phyloP scores from a whole-genome alignment of 2,888 invertebrate genomes.

The Aquatica leii region DNA sequence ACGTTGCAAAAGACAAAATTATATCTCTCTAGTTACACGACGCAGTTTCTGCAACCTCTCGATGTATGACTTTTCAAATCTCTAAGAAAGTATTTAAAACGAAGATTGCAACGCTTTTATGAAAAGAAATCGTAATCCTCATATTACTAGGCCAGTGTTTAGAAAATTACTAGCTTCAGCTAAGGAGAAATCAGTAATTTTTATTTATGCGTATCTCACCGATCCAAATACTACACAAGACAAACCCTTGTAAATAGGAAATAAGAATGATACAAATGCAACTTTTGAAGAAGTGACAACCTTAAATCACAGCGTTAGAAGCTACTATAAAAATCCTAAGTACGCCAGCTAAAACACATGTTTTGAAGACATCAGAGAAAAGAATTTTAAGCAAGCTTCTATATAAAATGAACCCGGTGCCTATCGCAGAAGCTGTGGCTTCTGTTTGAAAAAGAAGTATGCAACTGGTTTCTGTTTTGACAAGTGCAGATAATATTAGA shows the following conservation, averaged over 20 bases:
- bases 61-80: too few species aligned
- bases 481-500: background rate
- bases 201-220: background rate
- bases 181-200: background rate
- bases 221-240: background rate
- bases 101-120: background rate
- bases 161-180: background rate
- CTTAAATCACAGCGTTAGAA: background rate
- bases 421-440: background rate
- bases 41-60: too few species aligned
- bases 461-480: constrained; percentile 3
- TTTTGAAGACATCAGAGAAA: background rate
- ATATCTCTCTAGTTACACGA: too few species aligned
- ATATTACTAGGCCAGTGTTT: background rate
- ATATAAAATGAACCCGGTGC: background rate
- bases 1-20: too few species aligned
- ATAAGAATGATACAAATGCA: background rate
- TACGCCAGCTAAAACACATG: background rate
- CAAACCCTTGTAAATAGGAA: background rate
- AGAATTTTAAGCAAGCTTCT: background rate
- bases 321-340: background rate
- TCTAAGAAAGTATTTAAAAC: too few species aligned
- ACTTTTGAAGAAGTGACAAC: background rate
- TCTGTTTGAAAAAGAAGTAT: background rate
- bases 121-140: background rate